Evolutionary conservation across 2,797 vertebrate species (phyloP), one percentile per base, ranked within the genome.

Genomic region (Leuciscus waleckii): DNA sequence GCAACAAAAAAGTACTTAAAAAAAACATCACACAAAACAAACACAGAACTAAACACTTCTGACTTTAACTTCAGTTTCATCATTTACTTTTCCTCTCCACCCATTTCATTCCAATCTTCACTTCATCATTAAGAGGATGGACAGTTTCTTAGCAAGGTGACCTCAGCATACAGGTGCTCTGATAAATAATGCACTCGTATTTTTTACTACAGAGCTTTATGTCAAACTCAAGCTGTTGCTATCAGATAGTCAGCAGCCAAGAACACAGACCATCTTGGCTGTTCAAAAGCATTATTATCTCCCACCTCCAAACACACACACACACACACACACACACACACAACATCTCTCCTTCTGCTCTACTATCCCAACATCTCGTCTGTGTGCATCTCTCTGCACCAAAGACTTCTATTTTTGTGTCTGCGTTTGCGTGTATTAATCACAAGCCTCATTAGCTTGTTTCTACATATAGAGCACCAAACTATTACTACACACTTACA

Each of bases 101-200:
- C 26, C 32, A 56, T 73, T 82, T 65, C 6, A 65, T 83, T 86
- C 82, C 76, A 88, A 89, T n/a, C 73, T 56, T 51, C 68, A 21
- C 71, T 54, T 43, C 39, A 54, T 71, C 51, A 90, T 83, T 85
- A 83, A 90, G 85, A 91, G 90, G 49, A 56, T 56, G 69, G 85
- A 82, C 89, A 88, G 90, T 89, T 87, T 79, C 88, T 56, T 65
- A 76, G 89, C 91, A 93, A 95, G 93, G 93, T 94, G 93, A 94
- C 92, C 90, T 88, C 21, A 37, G 61, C 79, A 86, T 89, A 82
- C 65, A 79, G 84, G 69, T 83, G 70, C 67, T 86, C 83, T 85
- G 85, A 88, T 87, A 85, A 89, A 86, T 88, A 86, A 85, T 71
- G 84, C 61, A 41, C 79, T 70, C 23, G 43, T 29, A 77, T 32